Conservation (phyloP, 2,113 vertebrate species). For the Eubucco bourcierii region DNA sequence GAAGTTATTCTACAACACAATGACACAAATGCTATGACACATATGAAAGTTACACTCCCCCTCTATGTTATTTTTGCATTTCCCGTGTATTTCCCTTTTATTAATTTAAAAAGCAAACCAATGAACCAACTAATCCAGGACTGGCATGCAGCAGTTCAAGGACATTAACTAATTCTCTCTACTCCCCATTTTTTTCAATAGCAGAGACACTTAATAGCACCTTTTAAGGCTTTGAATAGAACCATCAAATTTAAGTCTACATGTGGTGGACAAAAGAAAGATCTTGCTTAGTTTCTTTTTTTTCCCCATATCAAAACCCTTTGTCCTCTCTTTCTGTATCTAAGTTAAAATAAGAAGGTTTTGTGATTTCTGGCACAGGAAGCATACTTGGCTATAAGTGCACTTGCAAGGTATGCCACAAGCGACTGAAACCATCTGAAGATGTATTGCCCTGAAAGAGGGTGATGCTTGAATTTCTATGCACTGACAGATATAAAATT, state of each 20-base stretch:
- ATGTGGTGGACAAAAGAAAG: not conserved
- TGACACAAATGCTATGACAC: not conserved
- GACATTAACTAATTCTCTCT: not conserved
- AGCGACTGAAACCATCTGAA: not conserved
- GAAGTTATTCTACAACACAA: not conserved
- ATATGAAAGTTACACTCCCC: not conserved
- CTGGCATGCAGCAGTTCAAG: not conserved
- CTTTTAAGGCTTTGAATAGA: not conserved
- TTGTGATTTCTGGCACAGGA: not conserved
- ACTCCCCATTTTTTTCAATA: not conserved
- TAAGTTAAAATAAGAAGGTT: not conserved
- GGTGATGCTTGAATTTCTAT: not conserved
- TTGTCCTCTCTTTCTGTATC: not conserved
- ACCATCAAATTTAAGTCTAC: not conserved
- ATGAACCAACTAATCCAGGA: not conserved
- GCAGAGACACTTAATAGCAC: not conserved
- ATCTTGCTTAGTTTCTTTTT: not conserved
- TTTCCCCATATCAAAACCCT: not conserved
- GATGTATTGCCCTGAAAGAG: not conserved
- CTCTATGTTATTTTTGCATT: not conserved
- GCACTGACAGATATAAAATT: not conserved
- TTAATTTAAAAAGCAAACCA: not conserved
- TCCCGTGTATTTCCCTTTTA: accelerated
- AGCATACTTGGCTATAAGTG: not conserved
- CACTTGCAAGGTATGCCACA: not conserved